Percentiles rank a stretch among this genome's conserved stretches.
Conservation (phyloP, 1,140 invertebrate species). For the Belonocnema kinseyi region DNA sequence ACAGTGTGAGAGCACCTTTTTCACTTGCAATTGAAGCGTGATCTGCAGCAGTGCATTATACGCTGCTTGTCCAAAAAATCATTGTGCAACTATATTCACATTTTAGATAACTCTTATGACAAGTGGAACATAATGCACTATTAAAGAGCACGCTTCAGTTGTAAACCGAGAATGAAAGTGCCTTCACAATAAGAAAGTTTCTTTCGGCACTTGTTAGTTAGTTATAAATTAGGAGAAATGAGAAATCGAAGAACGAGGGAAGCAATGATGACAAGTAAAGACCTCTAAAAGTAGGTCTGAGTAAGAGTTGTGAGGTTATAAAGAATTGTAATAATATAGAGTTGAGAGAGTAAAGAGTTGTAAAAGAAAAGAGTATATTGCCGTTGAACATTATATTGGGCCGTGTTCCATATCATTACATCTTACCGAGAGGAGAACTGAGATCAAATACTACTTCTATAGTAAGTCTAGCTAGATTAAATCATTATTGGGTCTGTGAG, state of each 20-base stretch:
- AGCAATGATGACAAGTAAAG: not conserved
- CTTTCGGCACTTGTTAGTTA: not conserved
- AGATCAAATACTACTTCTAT: conserved; percentile 55
- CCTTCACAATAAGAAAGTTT: too few relatives aligned
- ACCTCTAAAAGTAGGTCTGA: not conserved
- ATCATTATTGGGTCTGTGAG: conserved; percentile 41
- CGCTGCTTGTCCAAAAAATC: too few relatives aligned
- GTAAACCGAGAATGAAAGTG: too few relatives aligned
- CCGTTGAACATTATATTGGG: conserved; percentile 60
- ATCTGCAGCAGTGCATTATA: too few relatives aligned
- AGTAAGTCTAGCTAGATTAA: conserved; percentile 52
- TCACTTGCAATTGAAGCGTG: too few relatives aligned
- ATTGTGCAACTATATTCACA: too few relatives aligned
- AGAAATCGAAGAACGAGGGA: not conserved
- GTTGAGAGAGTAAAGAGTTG: conserved; percentile 24
- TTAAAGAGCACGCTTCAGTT: too few relatives aligned
- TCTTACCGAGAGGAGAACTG: conserved; percentile 48
- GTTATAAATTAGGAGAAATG: not conserved
- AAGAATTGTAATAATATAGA: conserved; percentile 7
- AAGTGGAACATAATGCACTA: too few relatives aligned
- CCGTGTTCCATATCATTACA: conserved; percentile 67
- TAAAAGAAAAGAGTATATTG: conserved; percentile 51
- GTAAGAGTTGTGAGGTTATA: not conserved
- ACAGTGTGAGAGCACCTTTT: too few relatives aligned
- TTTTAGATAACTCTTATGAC: too few relatives aligned